Conservation (phyloP, 2,797 vertebrate species). For the Notolepis coatsorum region DNA sequence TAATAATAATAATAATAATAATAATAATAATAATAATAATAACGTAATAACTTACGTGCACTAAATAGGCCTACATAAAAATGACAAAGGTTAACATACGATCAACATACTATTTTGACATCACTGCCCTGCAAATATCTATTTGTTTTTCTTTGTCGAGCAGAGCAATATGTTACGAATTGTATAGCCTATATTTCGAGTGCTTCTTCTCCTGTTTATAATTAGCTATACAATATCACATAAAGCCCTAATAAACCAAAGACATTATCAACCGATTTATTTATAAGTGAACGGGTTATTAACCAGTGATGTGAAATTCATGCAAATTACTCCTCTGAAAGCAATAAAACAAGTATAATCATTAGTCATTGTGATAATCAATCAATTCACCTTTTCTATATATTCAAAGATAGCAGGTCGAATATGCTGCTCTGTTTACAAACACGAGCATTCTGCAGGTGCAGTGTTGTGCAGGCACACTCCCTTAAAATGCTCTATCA, state of each 20-base stretch:
- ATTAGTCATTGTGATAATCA: conserved; percentile 89
- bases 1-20: too few species aligned
- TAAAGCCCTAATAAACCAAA: conserved; percentile 83
- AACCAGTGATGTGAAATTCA: conserved; percentile 92
- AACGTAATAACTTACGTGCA: not conserved
- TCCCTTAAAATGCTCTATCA: conserved; percentile 90
- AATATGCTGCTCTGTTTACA: conserved; percentile 68
- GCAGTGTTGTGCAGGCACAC: conserved; percentile 63
- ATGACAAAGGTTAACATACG: not conserved
- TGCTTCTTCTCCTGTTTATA: conserved; percentile 6
- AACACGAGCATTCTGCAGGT: conserved; percentile 73
- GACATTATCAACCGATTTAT: conserved; percentile 92
- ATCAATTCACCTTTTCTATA: conserved; percentile 76
- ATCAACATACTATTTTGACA: not conserved
- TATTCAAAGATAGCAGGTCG: not conserved
- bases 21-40: too few species aligned
- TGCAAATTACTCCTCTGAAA: conserved; percentile 91
- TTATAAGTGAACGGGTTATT: conserved; percentile 92
- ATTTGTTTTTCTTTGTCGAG: not conserved
- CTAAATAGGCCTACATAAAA: not conserved
- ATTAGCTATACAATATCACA: conserved; percentile 12
- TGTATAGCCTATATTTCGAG: not conserved
- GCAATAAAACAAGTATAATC: conserved; percentile 91
- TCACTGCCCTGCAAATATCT: not conserved
- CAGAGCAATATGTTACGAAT: not conserved